Percentiles rank a stretch among this genome's conserved stretches.
These are phyloP conservation scores for Clepsis dumicolana DNA, from an alignment of 2,888 invertebrate genomes.

Conservation along the genomic window DNA sequence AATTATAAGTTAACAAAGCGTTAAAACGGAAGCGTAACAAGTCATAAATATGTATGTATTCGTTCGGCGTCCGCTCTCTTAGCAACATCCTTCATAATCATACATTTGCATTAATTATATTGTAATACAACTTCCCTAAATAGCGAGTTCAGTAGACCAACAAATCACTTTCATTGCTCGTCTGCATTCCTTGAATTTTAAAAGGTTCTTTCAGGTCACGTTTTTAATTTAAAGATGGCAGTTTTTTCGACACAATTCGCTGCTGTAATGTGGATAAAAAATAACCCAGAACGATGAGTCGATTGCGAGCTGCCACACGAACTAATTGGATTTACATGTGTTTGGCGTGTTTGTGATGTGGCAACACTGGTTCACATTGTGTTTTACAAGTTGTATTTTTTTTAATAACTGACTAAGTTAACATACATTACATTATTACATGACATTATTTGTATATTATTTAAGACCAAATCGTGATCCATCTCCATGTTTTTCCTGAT, in stretches of 20 bases:
- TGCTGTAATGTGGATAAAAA: conserved; percentile 17
- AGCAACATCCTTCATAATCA: conserved; percentile 32
- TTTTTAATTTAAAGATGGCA: background rate
- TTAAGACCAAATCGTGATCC: too few relatives aligned
- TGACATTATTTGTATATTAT: too few relatives aligned
- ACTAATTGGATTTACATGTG: conserved; percentile 13
- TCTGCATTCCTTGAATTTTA: background rate
- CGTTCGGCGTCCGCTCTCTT: conserved; percentile 16
- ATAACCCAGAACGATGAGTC: conserved; percentile 4
- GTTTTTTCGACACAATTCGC: background rate
- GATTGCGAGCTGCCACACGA: conserved; percentile 14
- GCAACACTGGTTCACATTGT: conserved; percentile 13
- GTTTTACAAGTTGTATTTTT: background rate
- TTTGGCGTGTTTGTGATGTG: conserved; percentile 10
- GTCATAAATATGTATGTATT: conserved; percentile 33
- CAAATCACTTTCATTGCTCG: conserved; percentile 11
- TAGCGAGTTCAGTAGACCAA: conserved; percentile 22
- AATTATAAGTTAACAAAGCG: conserved; percentile 5
- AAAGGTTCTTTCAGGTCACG: background rate
- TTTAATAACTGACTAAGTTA: background rate
- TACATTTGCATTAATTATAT: conserved; percentile 11
- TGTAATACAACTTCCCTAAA: conserved; percentile 21
- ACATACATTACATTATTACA: too few relatives aligned
- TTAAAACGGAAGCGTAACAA: conserved; percentile 28
- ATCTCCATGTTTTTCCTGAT: too few relatives aligned